These are phyloP conservation scores for Megaceryle alcyon DNA, from an alignment of 2,797 vertebrate genomes.

Conservation along the genomic window DNA sequence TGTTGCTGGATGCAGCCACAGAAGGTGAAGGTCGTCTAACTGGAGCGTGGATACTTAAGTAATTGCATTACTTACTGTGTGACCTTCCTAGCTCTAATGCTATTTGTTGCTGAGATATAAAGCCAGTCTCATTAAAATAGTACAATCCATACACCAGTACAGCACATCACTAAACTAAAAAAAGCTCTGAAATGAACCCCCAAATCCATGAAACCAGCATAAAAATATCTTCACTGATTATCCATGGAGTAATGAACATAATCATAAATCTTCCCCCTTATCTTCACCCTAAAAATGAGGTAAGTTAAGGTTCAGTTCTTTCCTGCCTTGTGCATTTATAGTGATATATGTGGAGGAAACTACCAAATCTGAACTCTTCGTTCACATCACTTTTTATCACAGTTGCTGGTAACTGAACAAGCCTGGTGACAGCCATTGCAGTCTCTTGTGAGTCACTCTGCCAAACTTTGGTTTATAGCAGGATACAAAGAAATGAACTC, in stretches of 20 bases:
- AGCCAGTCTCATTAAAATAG: background rate
- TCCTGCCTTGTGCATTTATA: background rate
- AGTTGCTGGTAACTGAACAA: background rate
- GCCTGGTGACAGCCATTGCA: background rate
- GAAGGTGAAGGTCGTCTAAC: background rate
- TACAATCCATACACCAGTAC: background rate
- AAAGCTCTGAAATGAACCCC: background rate
- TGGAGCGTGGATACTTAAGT: background rate
- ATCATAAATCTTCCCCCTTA: background rate
- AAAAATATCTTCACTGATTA: conserved; percentile 22
- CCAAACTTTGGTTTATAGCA: background rate
- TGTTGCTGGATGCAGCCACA: background rate
- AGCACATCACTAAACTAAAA: background rate
- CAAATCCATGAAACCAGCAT: background rate
- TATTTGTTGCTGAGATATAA: background rate
- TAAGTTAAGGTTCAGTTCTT: background rate
- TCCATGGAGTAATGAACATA: background rate
- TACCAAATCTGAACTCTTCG: background rate
- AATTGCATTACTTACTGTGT: background rate
- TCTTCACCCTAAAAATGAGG: background rate
- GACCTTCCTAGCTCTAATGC: background rate
- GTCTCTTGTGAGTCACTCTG: background rate
- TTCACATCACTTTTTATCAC: background rate
- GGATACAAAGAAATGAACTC: background rate
- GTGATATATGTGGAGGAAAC: background rate